phyloP scores from a whole-genome alignment of 2,888 invertebrate genomes.

The Brenthis daphne region DNA sequence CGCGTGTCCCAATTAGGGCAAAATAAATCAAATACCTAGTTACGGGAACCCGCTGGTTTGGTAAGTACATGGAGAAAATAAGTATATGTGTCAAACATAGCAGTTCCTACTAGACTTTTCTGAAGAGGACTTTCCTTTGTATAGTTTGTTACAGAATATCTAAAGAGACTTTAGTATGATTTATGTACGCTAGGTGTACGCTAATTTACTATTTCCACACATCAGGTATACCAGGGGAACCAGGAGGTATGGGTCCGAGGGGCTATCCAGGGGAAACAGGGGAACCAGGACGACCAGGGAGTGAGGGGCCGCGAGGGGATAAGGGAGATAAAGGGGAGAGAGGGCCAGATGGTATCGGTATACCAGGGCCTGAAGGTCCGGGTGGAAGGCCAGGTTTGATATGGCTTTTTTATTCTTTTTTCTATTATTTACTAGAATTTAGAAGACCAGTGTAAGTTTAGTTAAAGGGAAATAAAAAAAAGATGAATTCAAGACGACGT shows the following conservation, averaged over 20 bases:
- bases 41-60: too few species aligned
- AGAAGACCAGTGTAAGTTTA: neutral
- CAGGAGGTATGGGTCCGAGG: slow-evolving; percentile 85
- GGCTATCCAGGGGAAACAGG: slow-evolving; percentile 89
- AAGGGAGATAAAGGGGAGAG: slow-evolving; percentile 89
- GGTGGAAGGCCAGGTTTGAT: slow-evolving; percentile 84
- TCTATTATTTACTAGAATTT: neutral
- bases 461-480: too few species aligned
- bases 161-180: too few species aligned
- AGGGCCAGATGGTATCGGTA: slow-evolving; percentile 87
- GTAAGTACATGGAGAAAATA: too few species aligned
- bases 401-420: neutral
- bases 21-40: too few species aligned
- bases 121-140: too few species aligned
- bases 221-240: slow-evolving; percentile 84
- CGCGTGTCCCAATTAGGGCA: too few species aligned
- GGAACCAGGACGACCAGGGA: slow-evolving; percentile 85
- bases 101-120: too few species aligned
- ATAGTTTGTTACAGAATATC: too few species aligned
- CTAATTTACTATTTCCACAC: slow-evolving; percentile 3
- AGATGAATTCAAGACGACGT: too few species aligned
- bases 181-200: neutral
- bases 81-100: too few species aligned
- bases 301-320: slow-evolving; percentile 83
- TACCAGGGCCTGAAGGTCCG: slow-evolving; percentile 88